Percentiles rank a stretch among this genome's conserved stretches.
These are phyloP conservation scores for Pipistrellus nathusii DNA, from an alignment of 2,797 vertebrate species.

Conservation along the genomic window DNA sequence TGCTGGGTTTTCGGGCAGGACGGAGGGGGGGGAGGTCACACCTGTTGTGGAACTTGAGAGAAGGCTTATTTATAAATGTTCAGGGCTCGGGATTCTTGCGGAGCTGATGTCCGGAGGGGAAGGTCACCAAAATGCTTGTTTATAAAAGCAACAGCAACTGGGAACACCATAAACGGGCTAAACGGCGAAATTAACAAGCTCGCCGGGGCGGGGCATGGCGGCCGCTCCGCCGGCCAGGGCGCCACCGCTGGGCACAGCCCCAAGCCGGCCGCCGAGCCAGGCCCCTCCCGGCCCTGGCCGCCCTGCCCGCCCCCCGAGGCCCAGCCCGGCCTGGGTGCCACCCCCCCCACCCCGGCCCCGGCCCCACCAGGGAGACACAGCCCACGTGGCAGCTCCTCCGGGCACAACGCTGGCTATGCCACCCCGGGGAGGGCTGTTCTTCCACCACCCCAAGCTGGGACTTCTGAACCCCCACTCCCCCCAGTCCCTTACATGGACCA, in stretches of 20 bases:
- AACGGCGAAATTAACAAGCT: constrained; percentile 96
- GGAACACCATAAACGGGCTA: constrained; percentile 95
- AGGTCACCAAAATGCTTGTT: constrained; percentile 96
- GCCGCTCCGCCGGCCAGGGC: neutral
- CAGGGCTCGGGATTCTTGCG: constrained; percentile 98
- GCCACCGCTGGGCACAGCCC: constrained; percentile 65
- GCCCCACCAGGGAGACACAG: neutral
- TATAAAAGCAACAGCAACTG: constrained; percentile 97
- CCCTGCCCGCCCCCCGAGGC: constrained; percentile 23
- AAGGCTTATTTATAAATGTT: constrained; percentile 99
- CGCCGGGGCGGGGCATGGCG: constrained; percentile 87
- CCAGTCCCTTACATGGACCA: neutral
- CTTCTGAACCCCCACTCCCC: neutral
- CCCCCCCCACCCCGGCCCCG: rapidly evolving
- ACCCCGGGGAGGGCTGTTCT: neutral
- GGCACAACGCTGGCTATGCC: neutral
- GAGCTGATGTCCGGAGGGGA: constrained; percentile 95
- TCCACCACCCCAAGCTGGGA: neutral
- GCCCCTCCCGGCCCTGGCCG: constrained; percentile 17
- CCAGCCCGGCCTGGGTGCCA: neutral
- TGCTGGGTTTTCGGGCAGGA: constrained; percentile 99
- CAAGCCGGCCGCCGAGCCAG: constrained; percentile 71
- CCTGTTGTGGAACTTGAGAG: constrained; percentile 99
- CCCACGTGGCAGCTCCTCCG: neutral
- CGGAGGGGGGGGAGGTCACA: constrained; percentile 95